Evolutionary conservation across 2,888 invertebrate species (phyloP).

Genomic region (Belgica antarctica): DNA sequence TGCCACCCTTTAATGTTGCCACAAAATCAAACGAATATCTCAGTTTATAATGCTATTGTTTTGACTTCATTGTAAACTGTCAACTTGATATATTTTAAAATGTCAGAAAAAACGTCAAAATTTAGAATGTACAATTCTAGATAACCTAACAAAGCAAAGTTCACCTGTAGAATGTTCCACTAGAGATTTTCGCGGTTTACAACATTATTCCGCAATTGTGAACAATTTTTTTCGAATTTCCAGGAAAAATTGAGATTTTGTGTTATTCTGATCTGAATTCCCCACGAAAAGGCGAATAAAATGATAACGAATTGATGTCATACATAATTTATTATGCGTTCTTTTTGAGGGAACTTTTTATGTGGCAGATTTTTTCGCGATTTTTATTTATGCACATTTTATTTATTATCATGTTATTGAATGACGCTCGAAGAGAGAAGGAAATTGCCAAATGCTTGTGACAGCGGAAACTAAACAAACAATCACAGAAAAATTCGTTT

Average conservation of each 20-base stretch:
- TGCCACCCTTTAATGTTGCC: too few species aligned
- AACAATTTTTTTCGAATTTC: slow-evolving; percentile 23
- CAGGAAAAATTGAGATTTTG: too few species aligned
- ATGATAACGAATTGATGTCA: slow-evolving; percentile 41
- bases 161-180: too few species aligned
- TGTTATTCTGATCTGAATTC: too few species aligned
- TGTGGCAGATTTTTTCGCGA: slow-evolving; percentile 36
- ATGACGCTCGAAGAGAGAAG: slow-evolving; percentile 16
- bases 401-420: slow-evolving; percentile 42
- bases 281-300: neutral
- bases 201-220: slow-evolving; percentile 43
- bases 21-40: too few species aligned
- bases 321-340: slow-evolving; percentile 41
- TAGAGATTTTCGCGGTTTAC: slow-evolving; percentile 37
- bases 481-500: neutral
- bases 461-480: slow-evolving; percentile 43
- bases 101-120: too few species aligned
- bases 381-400: slow-evolving; percentile 42
- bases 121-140: slow-evolving; percentile 1
- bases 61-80: too few species aligned
- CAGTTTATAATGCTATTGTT: too few species aligned
- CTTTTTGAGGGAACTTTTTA: slow-evolving; percentile 26
- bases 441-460: slow-evolving; percentile 43
- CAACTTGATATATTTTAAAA: too few species aligned
- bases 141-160: too few species aligned